Percentiles rank a stretch among this genome's conserved stretches.
phyloP scores from a whole-genome alignment of 2,113 vertebrate genomes.

The Bathybates hornii region DNA sequence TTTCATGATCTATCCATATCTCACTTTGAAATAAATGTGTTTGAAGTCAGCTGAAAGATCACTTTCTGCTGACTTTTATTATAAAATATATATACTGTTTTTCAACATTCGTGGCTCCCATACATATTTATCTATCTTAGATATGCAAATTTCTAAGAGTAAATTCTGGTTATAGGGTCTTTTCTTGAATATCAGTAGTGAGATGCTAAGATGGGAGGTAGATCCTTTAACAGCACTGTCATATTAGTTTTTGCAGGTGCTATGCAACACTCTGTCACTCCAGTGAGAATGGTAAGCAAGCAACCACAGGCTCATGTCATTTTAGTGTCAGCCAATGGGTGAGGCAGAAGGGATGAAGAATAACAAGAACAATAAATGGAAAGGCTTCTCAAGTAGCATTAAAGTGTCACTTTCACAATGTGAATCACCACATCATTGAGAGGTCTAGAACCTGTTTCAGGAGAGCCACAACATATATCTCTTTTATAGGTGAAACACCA shows the following conservation, averaged over 20 bases:
- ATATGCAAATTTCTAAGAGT: not conserved
- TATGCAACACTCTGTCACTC: not conserved
- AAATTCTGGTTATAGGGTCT: not conserved
- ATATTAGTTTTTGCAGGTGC: not conserved
- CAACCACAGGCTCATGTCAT: slow-evolving; percentile 1
- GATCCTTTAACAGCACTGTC: not conserved
- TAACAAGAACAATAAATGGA: slow-evolving; percentile 21
- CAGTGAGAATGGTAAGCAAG: not conserved
- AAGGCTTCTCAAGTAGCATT: slow-evolving; percentile 36
- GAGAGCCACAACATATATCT: not conserved
- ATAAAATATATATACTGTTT: not conserved
- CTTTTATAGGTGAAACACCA: not conserved
- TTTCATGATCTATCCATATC: not conserved
- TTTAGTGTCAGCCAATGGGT: not conserved
- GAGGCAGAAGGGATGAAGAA: slow-evolving; percentile 1
- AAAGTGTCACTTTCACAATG: slow-evolving; percentile 20
- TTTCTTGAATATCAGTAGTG: not conserved
- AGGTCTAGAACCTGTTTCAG: not conserved
- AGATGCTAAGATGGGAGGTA: not conserved
- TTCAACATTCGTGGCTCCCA: not conserved
- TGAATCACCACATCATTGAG: not conserved
- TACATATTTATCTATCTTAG: not conserved
- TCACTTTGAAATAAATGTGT: not conserved
- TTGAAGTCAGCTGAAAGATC: not conserved
- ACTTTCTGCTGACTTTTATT: not conserved